Conservation (phyloP, 1,140 invertebrate genomes). For the Ceratosolen fusciceps region DNA sequence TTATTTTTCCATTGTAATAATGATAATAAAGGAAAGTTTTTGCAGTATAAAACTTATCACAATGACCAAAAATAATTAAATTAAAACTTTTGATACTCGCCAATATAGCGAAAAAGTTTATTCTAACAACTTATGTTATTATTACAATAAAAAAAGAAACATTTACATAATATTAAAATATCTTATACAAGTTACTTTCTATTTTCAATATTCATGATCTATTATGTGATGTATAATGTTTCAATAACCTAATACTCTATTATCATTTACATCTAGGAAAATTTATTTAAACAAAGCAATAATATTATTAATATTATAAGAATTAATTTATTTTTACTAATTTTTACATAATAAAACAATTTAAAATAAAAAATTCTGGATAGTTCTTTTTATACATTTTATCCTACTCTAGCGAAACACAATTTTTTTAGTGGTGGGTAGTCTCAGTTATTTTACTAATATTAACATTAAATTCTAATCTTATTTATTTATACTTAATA, state of each 20-base stretch:
- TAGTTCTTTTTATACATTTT: constrained; percentile 36
- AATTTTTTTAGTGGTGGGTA: constrained; percentile 66
- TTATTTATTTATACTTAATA: constrained; percentile 6
- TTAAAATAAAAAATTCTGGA: constrained; percentile 24
- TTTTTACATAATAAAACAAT: constrained; percentile 18
- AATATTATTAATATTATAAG: not conserved
- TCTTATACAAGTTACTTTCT: not conserved
- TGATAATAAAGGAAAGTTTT: not conserved
- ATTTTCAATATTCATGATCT: too few relatives aligned
- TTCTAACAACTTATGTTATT: not conserved
- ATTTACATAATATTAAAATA: constrained; percentile 3
- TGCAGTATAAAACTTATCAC: constrained; percentile 27
- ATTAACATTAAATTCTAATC: constrained; percentile 43
- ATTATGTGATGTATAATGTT: too few relatives aligned
- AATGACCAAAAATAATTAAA: constrained; percentile 34
- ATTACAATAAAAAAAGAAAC: too few relatives aligned
- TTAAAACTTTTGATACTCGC: constrained; percentile 6
- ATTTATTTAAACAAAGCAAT: not conserved
- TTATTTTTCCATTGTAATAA: constrained; percentile 1
- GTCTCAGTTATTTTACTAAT: constrained; percentile 61
- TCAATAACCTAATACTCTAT: not conserved
- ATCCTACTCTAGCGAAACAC: constrained; percentile 63
- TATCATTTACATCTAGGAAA: not conserved
- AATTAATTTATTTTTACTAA: not conserved
- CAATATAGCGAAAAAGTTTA: not conserved